Percentiles rank a stretch among this genome's conserved stretches.
Conservation (phyloP, 2,888 invertebrate genomes). For the Stenotaenia linearis region DNA sequence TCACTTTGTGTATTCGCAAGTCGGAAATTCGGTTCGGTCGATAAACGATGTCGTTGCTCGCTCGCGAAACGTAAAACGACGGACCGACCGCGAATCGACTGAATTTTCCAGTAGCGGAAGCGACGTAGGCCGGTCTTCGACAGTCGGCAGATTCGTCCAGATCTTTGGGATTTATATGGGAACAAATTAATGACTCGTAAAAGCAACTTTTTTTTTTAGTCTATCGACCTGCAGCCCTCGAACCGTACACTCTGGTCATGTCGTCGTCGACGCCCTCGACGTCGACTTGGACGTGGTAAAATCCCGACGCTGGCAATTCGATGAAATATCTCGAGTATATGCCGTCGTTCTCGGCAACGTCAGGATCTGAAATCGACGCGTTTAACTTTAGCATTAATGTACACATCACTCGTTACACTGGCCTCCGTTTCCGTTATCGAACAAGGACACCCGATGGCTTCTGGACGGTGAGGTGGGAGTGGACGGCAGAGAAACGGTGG, state of each 20-base stretch:
- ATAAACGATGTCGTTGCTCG: not conserved
- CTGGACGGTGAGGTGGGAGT: conserved; percentile 27
- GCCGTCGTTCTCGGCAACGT: conserved; percentile 48
- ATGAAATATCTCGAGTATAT: conserved; percentile 58
- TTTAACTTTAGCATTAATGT: not conserved
- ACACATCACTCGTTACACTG: not conserved
- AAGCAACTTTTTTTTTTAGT: not conserved
- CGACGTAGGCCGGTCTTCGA: not conserved
- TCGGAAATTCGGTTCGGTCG: conserved; percentile 55
- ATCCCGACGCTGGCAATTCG: conserved; percentile 39
- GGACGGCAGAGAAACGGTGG: conserved; percentile 39
- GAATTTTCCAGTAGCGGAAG: conserved; percentile 48
- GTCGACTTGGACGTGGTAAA: not conserved
- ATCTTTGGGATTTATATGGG: not conserved
- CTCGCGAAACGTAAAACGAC: conserved; percentile 47
- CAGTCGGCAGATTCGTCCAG: not conserved
- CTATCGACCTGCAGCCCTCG: not conserved
- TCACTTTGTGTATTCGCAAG: conserved; percentile 49
- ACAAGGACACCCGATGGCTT: conserved; percentile 34
- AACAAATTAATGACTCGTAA: not conserved
- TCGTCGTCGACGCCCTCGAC: not conserved
- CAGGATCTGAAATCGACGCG: conserved; percentile 47
- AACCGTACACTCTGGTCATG: not conserved
- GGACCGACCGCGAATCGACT: conserved; percentile 53
- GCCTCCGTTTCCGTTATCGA: conserved; percentile 40